Evolutionary conservation across 2,797 vertebrate genomes (phyloP).

Genomic region (Lutjanus campechanus): DNA sequence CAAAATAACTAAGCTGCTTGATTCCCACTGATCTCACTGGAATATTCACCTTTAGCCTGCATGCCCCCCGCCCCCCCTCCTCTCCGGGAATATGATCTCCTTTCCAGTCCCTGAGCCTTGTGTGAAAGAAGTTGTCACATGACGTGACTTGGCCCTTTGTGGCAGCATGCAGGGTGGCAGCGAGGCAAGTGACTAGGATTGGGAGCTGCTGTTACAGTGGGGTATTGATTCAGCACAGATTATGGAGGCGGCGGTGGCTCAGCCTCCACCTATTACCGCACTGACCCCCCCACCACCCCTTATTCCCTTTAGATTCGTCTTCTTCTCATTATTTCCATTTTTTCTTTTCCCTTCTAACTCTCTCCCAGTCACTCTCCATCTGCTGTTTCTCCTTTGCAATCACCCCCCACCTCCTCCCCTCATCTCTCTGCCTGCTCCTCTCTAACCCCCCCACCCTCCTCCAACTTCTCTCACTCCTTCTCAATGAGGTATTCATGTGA

Average conservation of each 20-base stretch:
- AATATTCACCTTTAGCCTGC: conserved; percentile 68
- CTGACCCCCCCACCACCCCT: neutral
- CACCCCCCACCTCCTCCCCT: conserved; percentile 46
- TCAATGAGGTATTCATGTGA: conserved; percentile 88
- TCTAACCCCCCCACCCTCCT: conserved; percentile 27
- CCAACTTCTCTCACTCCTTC: conserved; percentile 77
- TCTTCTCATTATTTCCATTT: conserved; percentile 47
- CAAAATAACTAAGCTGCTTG: conserved; percentile 28
- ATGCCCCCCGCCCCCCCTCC: conserved; percentile 28
- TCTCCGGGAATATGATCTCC: conserved; percentile 67
- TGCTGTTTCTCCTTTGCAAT: conserved; percentile 64
- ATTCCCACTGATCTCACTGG: conserved; percentile 43
- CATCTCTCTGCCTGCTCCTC: conserved; percentile 54
- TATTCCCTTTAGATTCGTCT: conserved; percentile 34
- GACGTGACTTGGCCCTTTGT: conserved; percentile 80
- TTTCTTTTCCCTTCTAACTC: conserved; percentile 35
- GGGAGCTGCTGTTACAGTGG: conserved; percentile 81
- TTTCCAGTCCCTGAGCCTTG: conserved; percentile 65
- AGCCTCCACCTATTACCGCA: conserved; percentile 35
- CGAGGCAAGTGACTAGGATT: conserved; percentile 78
- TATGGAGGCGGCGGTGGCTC: conserved; percentile 54
- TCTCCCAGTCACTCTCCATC: conserved; percentile 60
- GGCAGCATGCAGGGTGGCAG: conserved; percentile 62
- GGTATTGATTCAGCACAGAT: conserved; percentile 85
- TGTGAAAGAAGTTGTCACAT: conserved; percentile 78